phyloP scores from a whole-genome alignment of 2,113 vertebrate genomes.

The Toxotes chatareus region DNA sequence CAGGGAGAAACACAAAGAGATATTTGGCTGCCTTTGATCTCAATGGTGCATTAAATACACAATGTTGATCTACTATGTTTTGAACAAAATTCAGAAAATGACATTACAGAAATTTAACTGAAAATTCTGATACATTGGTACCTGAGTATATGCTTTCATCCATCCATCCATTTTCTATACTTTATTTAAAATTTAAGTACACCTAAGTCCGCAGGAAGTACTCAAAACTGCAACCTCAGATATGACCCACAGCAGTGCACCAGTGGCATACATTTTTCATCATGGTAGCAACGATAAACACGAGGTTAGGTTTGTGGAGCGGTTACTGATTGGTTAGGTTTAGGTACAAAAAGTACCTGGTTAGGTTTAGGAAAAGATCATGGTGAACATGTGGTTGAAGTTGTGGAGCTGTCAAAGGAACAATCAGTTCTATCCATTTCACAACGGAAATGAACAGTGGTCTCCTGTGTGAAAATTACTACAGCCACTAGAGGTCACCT shows the following conservation, averaged over 20 bases:
- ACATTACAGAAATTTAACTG: background rate
- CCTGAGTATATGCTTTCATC: background rate
- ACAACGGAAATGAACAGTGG: no score
- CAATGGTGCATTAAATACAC: background rate
- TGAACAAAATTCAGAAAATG: background rate
- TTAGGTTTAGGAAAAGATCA: background rate
- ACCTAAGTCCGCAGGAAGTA: background rate
- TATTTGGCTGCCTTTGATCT: conserved; percentile 32
- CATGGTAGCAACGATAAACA: background rate
- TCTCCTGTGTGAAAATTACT: no score
- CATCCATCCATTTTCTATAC: no score
- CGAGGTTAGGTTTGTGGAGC: background rate
- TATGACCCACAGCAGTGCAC: background rate
- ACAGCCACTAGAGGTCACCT: no score
- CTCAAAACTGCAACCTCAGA: background rate
- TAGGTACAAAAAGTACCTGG: background rate
- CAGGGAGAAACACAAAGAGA: background rate
- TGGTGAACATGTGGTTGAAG: no score
- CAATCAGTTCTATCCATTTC: no score
- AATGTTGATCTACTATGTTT: background rate
- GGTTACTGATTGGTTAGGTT: background rate
- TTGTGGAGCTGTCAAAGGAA: no score
- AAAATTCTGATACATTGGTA: no score
- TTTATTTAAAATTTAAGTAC: background rate
- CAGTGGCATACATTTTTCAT: background rate